A percentile compares a stretch with the other conserved stretches of the same genome.
Evolutionary conservation across 2,888 invertebrate species (phyloP).

Genomic region (Eupithecia centaureata): DNA sequence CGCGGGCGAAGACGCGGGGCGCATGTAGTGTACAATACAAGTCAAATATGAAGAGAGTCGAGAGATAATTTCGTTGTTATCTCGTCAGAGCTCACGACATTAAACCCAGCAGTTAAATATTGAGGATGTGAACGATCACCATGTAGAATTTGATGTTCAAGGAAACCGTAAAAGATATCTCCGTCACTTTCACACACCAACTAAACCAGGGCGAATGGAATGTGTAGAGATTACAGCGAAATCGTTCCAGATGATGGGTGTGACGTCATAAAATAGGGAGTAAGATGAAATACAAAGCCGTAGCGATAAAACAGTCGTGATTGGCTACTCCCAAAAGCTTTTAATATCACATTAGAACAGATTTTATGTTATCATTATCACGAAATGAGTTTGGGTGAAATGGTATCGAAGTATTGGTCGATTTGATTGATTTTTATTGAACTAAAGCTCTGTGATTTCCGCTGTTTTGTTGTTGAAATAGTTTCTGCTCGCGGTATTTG

Average conservation of each 20-base stretch:
- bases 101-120: conserved; percentile 53
- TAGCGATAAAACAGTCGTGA: conserved; percentile 20
- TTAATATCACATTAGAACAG: conserved; percentile 17
- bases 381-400: neutral
- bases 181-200: conserved; percentile 33
- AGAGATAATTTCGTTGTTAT: conserved; percentile 13
- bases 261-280: conserved; percentile 28
- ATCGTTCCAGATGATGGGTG: conserved; percentile 32
- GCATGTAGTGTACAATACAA: no score
- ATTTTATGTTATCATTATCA: conserved; percentile 17
- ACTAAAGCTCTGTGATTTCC: neutral
- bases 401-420: neutral
- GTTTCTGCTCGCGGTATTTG: no score
- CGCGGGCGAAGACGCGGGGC: no score
- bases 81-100: conserved; percentile 39
- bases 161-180: conserved; percentile 32
- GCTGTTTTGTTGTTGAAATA: neutral
- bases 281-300: conserved; percentile 33
- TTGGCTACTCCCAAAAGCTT: conserved; percentile 17
- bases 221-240: conserved; percentile 33
- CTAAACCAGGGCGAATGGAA: conserved; percentile 24
- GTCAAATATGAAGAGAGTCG: neutral
- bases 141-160: conserved; percentile 42
- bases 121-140: conserved; percentile 48
- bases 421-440: neutral